phyloP scores from a whole-genome alignment of 2,797 vertebrate genomes.

The Nyctibius grandis region DNA sequence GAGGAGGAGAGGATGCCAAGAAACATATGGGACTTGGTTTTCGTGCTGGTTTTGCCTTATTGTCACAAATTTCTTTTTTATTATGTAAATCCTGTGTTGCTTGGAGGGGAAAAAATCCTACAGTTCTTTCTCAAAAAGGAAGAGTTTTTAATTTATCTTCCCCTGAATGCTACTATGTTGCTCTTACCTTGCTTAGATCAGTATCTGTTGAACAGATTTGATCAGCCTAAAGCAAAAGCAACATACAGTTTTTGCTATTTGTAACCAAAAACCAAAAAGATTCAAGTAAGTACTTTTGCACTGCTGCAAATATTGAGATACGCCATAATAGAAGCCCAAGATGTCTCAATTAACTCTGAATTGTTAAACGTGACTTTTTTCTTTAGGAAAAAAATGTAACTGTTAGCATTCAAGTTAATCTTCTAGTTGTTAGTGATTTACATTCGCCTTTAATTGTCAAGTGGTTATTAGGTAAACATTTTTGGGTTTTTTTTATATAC shows the following conservation, averaged over 20 bases:
- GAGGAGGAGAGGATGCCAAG: neutral
- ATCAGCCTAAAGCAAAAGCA: constrained; percentile 16
- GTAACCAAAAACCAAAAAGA: neutral
- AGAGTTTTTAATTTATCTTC: constrained; percentile 20
- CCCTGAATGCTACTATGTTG: neutral
- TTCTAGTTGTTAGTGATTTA: neutral
- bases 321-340: neutral
- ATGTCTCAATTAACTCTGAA: neutral
- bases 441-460: neutral
- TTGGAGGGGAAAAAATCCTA: neutral
- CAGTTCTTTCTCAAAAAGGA: neutral
- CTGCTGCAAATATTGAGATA: neutral
- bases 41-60: neutral
- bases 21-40: neutral
- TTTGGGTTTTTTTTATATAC: neutral
- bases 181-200: constrained; percentile 13
- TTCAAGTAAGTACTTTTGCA: neutral
- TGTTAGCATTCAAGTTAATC: neutral
- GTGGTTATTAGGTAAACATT: neutral
- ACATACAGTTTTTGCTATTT: neutral
- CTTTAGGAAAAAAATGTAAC: neutral
- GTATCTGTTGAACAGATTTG: constrained; percentile 39
- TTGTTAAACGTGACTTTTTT: neutral
- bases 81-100: constrained; percentile 3
- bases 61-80: neutral